Conservation (phyloP, 2,797 vertebrate species). For the Serranus cabrilla region DNA sequence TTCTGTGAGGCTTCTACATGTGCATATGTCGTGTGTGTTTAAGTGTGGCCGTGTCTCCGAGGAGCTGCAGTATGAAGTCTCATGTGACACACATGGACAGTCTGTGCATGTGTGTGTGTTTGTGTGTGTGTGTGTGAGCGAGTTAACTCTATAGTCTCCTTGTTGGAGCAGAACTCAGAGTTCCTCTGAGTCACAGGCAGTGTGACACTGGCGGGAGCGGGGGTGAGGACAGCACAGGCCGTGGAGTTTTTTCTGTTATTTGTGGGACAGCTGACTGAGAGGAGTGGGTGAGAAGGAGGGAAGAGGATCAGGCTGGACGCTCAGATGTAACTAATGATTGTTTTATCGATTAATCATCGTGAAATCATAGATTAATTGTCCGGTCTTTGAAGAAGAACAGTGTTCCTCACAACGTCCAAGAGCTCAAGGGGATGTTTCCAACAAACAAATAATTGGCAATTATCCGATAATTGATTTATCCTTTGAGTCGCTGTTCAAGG, state of each 20-base stretch:
- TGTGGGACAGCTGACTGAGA: constrained; percentile 67
- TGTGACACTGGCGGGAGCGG: constrained; percentile 40
- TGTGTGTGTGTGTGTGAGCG: constrained; percentile 2
- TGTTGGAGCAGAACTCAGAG: constrained; percentile 52
- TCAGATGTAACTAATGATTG: constrained; percentile 24
- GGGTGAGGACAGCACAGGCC: constrained; percentile 53
- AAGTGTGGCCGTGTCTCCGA: constrained; percentile 26
- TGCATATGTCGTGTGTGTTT: constrained; percentile 21
- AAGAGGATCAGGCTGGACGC: constrained; percentile 52
- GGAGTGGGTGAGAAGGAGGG: constrained; percentile 66
- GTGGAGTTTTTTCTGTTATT: constrained; percentile 20
- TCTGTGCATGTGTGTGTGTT: constrained; percentile 34
- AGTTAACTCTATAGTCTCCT: constrained; percentile 50
- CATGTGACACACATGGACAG: constrained; percentile 42
- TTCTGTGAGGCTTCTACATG: constrained; percentile 28
- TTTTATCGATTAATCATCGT: constrained; percentile 33
- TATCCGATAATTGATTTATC: constrained; percentile 25
- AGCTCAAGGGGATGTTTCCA: not conserved
- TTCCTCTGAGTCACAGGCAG: constrained; percentile 68
- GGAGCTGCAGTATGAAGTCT: constrained; percentile 23
- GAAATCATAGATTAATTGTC: constrained; percentile 4
- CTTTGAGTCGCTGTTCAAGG: not conserved
- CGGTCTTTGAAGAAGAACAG: not conserved
- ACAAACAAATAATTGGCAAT: constrained; percentile 13
- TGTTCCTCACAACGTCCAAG: not conserved